Base-by-base conservation (phyloP, 2,113 vertebrate species). In the Serilophus lunatus region DNA sequence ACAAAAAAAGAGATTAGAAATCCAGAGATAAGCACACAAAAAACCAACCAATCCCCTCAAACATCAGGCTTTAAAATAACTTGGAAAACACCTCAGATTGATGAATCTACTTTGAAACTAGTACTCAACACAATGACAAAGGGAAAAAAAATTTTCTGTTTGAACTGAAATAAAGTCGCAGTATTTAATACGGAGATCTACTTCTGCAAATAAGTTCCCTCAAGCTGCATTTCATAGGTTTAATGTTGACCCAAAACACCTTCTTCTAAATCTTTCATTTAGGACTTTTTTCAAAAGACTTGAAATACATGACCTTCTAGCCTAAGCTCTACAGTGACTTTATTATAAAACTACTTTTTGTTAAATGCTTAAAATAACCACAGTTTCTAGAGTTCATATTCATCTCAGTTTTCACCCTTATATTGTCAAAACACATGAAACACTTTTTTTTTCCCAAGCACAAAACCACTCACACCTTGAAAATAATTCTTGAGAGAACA, bases 201-300 rank as follows among this genome's bases (percentile, higher is more conserved):
- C 65, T 92, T 89, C 84, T 82, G 53, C 90, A 93, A 89, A 26
- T 50, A 50, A 79, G 61, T 82, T 95, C 80, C 74, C 57, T 84
- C 71, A 82, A 94, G 56, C 42, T 78, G 28, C 8, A 1, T 90
- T 92, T 81, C 68, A 92, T 33, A 88, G 47, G 10, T 88, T 90
- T 80, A 59, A 81, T 13, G 15, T 28, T 91, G 82, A 88, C 90
- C 80, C 74, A 78, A 90, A 78, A 25, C 60, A 92, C 72, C 35
- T 82, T 68, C 59, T 77, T 78, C 38, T 61, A 64, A 63, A 76
- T 71, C 49, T 85, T 94, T 70, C 47, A 66, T 8, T 54, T 0
- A 38, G 40, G 25, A 78, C 22, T 90, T 53, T 90, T 71, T 89
- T 76, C 38, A 54, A 44, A 84, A 93, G 12, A 77, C 53, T 54